These are phyloP conservation scores for Xestobium rufovillosum DNA, from an alignment of 2,888 invertebrate species.

Conservation along the genomic window DNA sequence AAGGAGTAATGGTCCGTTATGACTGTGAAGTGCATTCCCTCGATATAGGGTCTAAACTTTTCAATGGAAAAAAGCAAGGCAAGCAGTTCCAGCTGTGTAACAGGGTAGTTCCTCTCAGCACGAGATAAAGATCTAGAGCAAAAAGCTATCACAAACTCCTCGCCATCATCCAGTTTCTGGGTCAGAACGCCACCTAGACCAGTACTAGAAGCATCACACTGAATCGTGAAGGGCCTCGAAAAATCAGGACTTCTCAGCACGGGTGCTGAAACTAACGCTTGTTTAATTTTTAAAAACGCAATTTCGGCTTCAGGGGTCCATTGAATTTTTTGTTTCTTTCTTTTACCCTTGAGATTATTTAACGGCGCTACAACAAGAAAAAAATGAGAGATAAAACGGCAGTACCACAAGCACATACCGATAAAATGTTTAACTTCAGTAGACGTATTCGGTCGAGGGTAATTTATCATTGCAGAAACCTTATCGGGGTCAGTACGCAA, in stretches of 20 bases:
- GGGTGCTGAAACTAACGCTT: conserved; percentile 19
- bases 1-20: conserved; percentile 23
- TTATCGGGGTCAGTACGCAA: no score
- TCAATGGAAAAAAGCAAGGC: conserved; percentile 25
- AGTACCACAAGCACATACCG: conserved; percentile 28
- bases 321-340: conserved; percentile 13
- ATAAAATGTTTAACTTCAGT: no score
- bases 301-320: conserved; percentile 19
- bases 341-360: conserved; percentile 16
- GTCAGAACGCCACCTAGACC: no score
- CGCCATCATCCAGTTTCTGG: no score
- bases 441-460: no score
- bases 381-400: conserved; percentile 27
- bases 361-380: conserved; percentile 21
- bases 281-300: conserved; percentile 14
- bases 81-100: conserved; percentile 26
- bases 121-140: no score
- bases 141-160: no score
- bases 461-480: no score
- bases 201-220: no score
- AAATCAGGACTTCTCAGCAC: conserved; percentile 29
- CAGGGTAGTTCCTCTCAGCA: no score
- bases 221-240: conserved; percentile 23
- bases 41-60: no score
- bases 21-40: no score